These are phyloP conservation scores for Apis florea DNA, from an alignment of 1,140 invertebrate species.

Conservation along the genomic window DNA sequence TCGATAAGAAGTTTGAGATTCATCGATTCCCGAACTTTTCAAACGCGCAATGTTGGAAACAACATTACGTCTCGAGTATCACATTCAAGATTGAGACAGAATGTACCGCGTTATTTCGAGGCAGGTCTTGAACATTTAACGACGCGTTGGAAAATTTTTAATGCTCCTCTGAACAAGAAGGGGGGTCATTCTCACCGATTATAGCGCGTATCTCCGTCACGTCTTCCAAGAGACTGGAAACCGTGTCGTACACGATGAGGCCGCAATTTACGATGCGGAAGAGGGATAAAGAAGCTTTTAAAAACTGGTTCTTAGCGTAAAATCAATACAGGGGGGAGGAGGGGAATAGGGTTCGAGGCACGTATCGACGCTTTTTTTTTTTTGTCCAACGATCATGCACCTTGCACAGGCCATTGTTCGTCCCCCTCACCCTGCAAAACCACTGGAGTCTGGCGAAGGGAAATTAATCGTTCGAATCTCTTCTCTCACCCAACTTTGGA, in stretches of 20 bases:
- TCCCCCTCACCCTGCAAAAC: not conserved
- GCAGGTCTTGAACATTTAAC: not conserved
- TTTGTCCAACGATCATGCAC: constrained; percentile 16
- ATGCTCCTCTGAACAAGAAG: not conserved
- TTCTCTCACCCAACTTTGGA: no score
- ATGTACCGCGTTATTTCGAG: no score
- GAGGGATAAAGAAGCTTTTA: constrained; percentile 37
- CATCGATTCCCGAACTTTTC: not conserved
- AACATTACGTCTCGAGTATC: no score
- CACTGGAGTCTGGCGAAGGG: not conserved
- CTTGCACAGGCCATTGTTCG: constrained; percentile 5
- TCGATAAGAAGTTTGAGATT: no score
- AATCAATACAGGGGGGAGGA: constrained; percentile 35
- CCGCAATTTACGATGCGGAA: constrained; percentile 30
- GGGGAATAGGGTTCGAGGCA: constrained; percentile 33
- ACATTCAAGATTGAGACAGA: no score
- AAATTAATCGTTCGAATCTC: not conserved
- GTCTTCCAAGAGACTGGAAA: not conserved
- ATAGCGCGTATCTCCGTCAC: not conserved
- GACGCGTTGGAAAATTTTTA: not conserved
- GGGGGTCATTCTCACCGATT: not conserved
- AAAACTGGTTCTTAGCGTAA: constrained; percentile 28
- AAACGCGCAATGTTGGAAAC: not conserved
- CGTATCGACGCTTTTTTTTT: constrained; percentile 34
- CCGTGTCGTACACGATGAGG: not conserved